Conservation (phyloP, 2,113 vertebrate species). For the Apteryx owenii region DNA sequence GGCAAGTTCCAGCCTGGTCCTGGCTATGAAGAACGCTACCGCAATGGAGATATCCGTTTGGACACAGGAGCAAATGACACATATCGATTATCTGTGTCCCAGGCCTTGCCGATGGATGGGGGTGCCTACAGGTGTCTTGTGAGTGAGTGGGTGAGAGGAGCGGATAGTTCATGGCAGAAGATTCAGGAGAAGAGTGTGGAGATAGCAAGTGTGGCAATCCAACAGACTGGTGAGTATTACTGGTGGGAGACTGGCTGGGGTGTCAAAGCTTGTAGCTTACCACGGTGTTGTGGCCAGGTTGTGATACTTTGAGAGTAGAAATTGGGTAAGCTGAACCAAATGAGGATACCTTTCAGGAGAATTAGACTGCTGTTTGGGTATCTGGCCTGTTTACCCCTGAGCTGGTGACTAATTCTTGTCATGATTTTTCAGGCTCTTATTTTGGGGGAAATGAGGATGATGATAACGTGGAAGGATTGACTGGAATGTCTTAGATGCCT, state of each 20-base stretch:
- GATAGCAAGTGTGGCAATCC: conserved; percentile 82
- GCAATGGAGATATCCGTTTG: conserved; percentile 81
- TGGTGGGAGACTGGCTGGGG: background rate
- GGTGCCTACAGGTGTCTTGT: conserved; percentile 88
- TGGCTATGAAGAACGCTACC: conserved; percentile 80
- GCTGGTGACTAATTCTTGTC: background rate
- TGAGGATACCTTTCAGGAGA: background rate
- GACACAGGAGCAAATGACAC: conserved; percentile 78
- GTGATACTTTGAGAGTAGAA: background rate
- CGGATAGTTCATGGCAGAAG: conserved; percentile 82
- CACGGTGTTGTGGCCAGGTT: background rate
- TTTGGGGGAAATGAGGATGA: background rate
- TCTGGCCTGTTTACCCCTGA: background rate
- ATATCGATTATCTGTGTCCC: conserved; percentile 82
- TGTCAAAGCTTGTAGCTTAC: background rate
- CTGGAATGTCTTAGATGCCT: background rate
- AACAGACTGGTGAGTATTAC: conserved; percentile 82
- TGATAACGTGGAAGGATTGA: background rate
- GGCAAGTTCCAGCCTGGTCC: conserved; percentile 76
- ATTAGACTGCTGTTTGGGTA: background rate
- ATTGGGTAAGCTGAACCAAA: background rate
- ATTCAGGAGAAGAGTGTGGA: conserved; percentile 87
- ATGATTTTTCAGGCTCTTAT: background rate
- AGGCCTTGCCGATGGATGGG: conserved; percentile 73
- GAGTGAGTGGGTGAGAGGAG: conserved; percentile 87